A percentile compares a stretch with the other conserved stretches of the same genome.
Evolutionary conservation across 2,113 vertebrate species (phyloP).

Genomic region (Nanorana parkeri): DNA sequence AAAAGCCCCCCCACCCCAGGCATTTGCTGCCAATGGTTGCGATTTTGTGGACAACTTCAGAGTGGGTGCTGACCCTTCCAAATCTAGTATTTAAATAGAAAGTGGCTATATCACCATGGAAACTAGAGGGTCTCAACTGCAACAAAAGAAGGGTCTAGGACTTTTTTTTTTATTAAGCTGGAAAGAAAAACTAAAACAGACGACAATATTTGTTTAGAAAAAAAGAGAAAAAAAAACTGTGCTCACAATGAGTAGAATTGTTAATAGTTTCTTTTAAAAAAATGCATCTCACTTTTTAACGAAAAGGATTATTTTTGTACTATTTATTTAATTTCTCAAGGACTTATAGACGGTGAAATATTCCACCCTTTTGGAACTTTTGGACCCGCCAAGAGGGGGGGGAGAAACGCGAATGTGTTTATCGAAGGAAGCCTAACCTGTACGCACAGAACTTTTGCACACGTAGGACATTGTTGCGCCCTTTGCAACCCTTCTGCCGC

Average conservation of each 20-base stretch:
- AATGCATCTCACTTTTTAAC: conserved; percentile 83
- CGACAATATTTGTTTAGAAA: conserved; percentile 37
- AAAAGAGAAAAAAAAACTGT: conserved; percentile 16
- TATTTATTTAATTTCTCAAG: conserved; percentile 94
- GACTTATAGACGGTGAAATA: conserved; percentile 62
- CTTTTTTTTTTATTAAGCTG: conserved; percentile 1
- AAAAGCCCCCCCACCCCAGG: too few species aligned
- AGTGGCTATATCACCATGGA: neutral
- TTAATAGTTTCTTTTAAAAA: conserved; percentile 58
- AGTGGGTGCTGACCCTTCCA: neutral
- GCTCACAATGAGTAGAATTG: conserved; percentile 38
- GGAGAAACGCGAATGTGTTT: neutral
- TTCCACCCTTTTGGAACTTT: neutral
- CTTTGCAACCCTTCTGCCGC: neutral
- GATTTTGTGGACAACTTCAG: neutral
- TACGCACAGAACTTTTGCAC: conserved; percentile 60
- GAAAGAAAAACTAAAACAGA: conserved; percentile 7
- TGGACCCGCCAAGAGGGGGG: neutral
- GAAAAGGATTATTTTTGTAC: conserved; percentile 98
- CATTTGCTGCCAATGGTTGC: neutral
- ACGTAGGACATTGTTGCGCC: neutral
- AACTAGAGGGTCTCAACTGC: neutral
- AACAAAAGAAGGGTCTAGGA: neutral
- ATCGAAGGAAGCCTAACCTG: conserved; percentile 54
- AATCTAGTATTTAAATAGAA: too few species aligned